A percentile compares a stretch with the other conserved stretches of the same genome.
These are phyloP conservation scores for Pangasianodon gigas DNA, from an alignment of 2,113 vertebrate species.

Conservation along the genomic window DNA sequence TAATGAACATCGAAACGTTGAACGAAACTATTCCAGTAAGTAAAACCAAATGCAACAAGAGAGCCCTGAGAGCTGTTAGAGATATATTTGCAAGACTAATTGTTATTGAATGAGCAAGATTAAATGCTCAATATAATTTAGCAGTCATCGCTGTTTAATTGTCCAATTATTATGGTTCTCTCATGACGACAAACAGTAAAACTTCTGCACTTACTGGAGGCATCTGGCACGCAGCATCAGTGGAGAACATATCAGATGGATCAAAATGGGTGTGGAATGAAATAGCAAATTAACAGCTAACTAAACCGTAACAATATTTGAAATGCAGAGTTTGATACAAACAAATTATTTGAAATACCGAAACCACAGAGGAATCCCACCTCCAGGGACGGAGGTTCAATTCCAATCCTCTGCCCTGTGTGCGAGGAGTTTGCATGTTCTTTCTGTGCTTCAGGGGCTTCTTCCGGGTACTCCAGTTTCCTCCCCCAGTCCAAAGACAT, in stretches of 20 bases:
- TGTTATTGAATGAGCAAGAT: background rate
- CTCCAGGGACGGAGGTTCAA: no score
- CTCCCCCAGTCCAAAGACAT: no score
- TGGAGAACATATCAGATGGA: background rate
- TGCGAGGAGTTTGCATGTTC: no score
- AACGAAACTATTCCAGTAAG: background rate
- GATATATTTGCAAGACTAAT: background rate
- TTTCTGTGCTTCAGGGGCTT: no score
- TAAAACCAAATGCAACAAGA: background rate
- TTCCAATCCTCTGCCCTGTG: no score
- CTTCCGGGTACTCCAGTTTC: no score
- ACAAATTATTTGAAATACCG: background rate
- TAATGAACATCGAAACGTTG: background rate
- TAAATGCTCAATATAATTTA: background rate
- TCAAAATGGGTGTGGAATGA: background rate
- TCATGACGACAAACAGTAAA: background rate
- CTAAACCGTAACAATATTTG: background rate
- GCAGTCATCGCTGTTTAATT: background rate
- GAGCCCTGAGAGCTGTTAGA: background rate
- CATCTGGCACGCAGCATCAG: background rate
- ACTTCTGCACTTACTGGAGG: background rate
- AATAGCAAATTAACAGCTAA: background rate
- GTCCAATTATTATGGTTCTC: background rate
- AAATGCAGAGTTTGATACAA: background rate
- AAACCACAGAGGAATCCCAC: background rate